A percentile compares a stretch with the other conserved stretches of the same genome.
phyloP scores from a whole-genome alignment of 92 coral and sea anemone species.

The Epizoanthus scotinus region DNA sequence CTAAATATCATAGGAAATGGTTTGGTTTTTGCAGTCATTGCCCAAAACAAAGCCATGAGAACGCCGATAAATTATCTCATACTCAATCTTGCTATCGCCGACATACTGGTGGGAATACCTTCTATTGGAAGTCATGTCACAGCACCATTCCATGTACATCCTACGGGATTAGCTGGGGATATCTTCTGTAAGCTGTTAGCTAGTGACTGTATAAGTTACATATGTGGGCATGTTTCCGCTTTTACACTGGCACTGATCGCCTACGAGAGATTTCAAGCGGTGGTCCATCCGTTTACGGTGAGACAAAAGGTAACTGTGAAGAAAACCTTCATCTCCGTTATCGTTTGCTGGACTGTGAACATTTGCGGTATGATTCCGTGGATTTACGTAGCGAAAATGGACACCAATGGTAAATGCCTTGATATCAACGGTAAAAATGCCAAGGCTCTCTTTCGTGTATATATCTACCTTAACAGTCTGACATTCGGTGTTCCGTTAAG shows the following conservation, averaged over 20 bases:
- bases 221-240: constrained; percentile 7
- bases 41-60: neutral
- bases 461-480: neutral
- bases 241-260: neutral
- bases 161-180: neutral
- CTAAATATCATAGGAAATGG: neutral
- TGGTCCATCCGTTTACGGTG: constrained; percentile 21
- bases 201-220: neutral
- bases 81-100: neutral
- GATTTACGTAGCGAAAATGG: neutral
- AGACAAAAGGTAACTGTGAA: neutral
- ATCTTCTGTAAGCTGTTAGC: constrained; percentile 14
- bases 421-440: neutral
- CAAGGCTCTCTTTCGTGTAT: neutral
- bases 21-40: neutral
- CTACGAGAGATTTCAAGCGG: constrained; percentile 25
- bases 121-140: neutral
- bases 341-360: neutral
- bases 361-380: neutral
- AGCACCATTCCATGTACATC: neutral
- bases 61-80: neutral
- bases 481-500: neutral
- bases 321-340: constrained; percentile 5
- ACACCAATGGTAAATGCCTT: neutral
- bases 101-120: neutral